These are phyloP conservation scores for Hirtodrosophila duncani DNA, from an alignment of 2,888 invertebrate genomes.

Conservation along the genomic window DNA sequence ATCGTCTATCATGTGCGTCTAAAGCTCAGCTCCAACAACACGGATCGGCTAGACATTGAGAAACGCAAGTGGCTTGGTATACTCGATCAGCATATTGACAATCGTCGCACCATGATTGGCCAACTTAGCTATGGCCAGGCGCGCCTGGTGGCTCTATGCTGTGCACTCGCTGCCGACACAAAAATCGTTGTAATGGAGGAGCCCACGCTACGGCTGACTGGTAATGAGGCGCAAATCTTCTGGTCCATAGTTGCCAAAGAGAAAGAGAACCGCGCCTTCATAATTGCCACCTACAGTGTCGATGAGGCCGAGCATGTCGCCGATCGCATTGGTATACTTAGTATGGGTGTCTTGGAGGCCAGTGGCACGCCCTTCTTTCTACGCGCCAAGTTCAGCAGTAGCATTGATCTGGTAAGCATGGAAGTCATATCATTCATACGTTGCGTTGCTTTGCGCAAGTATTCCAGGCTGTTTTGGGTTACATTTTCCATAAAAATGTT, in stretches of 20 bases:
- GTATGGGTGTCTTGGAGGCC: constrained; percentile 86
- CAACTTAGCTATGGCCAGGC: constrained; percentile 86
- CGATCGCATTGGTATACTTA: constrained; percentile 92
- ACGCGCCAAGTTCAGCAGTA: constrained; percentile 88
- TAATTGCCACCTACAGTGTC: constrained; percentile 90
- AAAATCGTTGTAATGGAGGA: constrained; percentile 76
- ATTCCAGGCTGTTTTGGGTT: no score
- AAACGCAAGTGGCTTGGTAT: constrained; percentile 82
- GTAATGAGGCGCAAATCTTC: constrained; percentile 85
- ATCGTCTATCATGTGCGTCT: constrained; percentile 87
- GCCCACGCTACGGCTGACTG: constrained; percentile 80
- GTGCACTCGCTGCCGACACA: constrained; percentile 85
- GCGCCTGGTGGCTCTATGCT: constrained; percentile 85
- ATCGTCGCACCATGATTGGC: constrained; percentile 79
- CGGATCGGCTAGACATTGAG: constrained; percentile 80
- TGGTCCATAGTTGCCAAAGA: constrained; percentile 88
- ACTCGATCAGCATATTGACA: constrained; percentile 82
- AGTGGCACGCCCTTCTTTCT: constrained; percentile 88
- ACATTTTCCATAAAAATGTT: no score
- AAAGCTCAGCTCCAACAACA: constrained; percentile 80
- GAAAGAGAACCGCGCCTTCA: constrained; percentile 85
- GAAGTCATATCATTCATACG: no score
- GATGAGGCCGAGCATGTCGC: constrained; percentile 92
- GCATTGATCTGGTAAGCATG: constrained; percentile 86
- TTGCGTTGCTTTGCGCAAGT: no score